Evolutionary conservation across 2,113 vertebrate genomes (phyloP), one percentile per base, ranked within the genome.

Genomic region (Lycocorax pyrrhopterus): DNA sequence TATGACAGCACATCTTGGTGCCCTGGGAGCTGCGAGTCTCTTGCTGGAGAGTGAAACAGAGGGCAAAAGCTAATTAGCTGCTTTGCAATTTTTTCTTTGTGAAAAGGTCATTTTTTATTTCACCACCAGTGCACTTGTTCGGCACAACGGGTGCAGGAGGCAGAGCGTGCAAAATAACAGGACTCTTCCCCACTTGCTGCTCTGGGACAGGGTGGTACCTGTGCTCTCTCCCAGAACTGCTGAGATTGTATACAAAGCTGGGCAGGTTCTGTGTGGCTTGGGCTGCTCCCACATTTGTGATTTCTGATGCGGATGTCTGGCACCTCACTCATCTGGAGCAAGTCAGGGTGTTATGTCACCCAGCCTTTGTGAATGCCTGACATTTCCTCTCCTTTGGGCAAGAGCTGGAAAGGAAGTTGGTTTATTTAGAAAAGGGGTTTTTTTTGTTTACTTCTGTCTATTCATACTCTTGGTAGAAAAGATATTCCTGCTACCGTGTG

Each of bases 1-100:
- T 27, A 3, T 8, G 16, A 12, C 3, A 6, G 55, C 43, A 27
- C 21, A 25, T 30, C 26, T 59, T 1, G 0, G 12, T 62, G 51
- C 23, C 1, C 41, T 82, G 27, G 17, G n/a, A 76, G 32, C 56
- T 78, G 9, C 9, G 2, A 11, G 41, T 30, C 66, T 91, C 51
- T 60, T 62, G 55, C 32, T 71, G 19, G 8, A 52, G 60, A 47
- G 20, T 46, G 46, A 20, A 93, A 43, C 12, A 35, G 9, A 18
- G 17, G 30, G n/a, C 60, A 88, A 39, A 41, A 60, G 18, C 33
- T 74, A 64, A 35, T 63, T 77, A 33, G 30, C 46, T 35, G 33
- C 41, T 66, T 47, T 37, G 62, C 8, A 15, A 0, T 7, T 15
- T n/a, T 74, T 46, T 21, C 35, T 37, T 73, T 15, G 2, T 22